These are phyloP conservation scores for Tillus elongatus DNA, from an alignment of 2,888 invertebrate species.

Conservation along the genomic window DNA sequence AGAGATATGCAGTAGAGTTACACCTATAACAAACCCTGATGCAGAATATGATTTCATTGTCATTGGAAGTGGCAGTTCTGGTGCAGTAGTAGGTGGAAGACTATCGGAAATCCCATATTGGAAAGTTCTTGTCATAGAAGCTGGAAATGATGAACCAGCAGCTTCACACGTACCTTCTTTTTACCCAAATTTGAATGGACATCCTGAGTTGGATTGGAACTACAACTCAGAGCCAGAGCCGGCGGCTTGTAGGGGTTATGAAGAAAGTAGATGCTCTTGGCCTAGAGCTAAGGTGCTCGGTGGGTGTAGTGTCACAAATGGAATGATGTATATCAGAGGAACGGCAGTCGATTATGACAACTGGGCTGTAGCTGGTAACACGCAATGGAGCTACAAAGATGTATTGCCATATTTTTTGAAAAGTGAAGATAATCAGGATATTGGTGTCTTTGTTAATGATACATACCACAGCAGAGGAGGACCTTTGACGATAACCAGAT, in stretches of 20 bases:
- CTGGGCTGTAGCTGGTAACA: too few species aligned
- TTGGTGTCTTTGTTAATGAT: conserved; percentile 10
- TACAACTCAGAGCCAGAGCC: conserved; percentile 54
- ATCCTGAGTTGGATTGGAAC: conserved; percentile 56
- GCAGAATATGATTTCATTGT: too few species aligned
- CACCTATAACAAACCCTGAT: conserved; percentile 38
- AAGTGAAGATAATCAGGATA: not conserved
- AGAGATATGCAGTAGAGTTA: conserved; percentile 50
- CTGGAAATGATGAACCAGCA: conserved; percentile 58
- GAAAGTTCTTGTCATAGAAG: conserved; percentile 58
- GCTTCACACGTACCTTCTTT: conserved; percentile 53
- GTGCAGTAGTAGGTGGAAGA: conserved; percentile 52
- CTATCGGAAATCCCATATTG: conserved; percentile 54
- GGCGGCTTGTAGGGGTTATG: conserved; percentile 47
- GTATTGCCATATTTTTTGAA: too few species aligned
- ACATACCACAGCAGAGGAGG: conserved; percentile 12
- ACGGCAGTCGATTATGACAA: too few species aligned
- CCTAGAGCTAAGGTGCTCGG: conserved; percentile 60
- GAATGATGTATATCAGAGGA: too few species aligned
- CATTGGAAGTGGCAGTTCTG: conserved; percentile 55
- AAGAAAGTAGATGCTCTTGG: conserved; percentile 51
- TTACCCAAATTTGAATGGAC: conserved; percentile 51
- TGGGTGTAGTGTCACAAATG: conserved; percentile 61
- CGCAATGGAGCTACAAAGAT: too few species aligned
- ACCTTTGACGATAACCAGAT: conserved; percentile 11